phyloP scores from a whole-genome alignment of 1,140 invertebrate species.

The Ladona fulva region DNA sequence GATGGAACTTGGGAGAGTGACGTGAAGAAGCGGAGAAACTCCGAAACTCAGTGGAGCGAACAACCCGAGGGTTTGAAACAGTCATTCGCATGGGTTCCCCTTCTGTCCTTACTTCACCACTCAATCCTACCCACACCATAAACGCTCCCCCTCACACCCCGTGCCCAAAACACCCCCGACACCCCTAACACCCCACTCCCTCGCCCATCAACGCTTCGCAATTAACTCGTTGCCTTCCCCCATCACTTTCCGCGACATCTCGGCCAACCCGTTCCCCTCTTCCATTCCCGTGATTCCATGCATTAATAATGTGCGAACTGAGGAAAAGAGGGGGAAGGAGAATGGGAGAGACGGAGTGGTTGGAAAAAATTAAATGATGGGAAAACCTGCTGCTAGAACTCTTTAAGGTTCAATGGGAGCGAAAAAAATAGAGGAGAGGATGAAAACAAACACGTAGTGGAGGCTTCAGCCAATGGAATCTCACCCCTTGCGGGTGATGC shows the following conservation, averaged over 20 bases:
- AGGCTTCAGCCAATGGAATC: too few species aligned
- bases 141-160: neutral
- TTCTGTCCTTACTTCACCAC: neutral
- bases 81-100: neutral
- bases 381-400: too few species aligned
- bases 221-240: conserved; percentile 3
- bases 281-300: neutral
- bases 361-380: too few species aligned
- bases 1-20: neutral
- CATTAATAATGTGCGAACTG: neutral
- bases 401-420: too few species aligned
- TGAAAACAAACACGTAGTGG: too few species aligned
- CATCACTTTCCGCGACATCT: neutral
- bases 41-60: neutral
- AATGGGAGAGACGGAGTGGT: neutral
- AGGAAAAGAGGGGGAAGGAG: neutral
- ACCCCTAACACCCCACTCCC: too few species aligned
- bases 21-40: too few species aligned
- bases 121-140: neutral
- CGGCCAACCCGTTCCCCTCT: neutral
- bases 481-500: too few species aligned
- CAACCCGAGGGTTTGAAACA: neutral
- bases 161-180: neutral
- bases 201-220: neutral
- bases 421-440: too few species aligned